A percentile compares a stretch with the other conserved stretches of the same genome.
These are phyloP conservation scores for Megalops cyprinoides DNA, from an alignment of 2,797 vertebrate species.

Conservation along the genomic window DNA sequence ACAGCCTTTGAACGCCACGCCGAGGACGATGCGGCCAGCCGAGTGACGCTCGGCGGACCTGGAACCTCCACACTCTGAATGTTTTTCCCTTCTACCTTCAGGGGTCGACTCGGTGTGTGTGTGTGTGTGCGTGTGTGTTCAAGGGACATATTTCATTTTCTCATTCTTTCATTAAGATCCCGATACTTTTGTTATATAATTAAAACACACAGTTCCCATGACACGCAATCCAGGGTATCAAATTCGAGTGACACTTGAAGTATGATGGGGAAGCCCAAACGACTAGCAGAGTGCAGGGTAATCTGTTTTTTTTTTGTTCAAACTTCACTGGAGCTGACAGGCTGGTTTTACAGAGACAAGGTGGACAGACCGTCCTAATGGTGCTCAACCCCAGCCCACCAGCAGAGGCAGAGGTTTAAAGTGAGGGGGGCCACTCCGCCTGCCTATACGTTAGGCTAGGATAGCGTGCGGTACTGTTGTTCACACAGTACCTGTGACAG, in stretches of 20 bases:
- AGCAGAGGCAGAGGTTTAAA: not conserved
- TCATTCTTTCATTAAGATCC: not conserved
- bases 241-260: not conserved
- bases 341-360: not conserved
- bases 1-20: slow-evolving; percentile 17
- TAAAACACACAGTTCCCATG: not conserved
- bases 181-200: not conserved
- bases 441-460: no score
- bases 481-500: not conserved
- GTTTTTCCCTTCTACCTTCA: not conserved
- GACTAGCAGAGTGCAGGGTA: no score
- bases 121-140: no score
- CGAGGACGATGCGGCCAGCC: not conserved
- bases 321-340: not conserved
- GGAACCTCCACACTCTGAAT: not conserved
- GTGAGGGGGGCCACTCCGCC: no score
- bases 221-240: not conserved
- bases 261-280: not conserved
- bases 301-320: no score
- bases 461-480: no score
- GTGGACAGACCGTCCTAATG: not conserved
- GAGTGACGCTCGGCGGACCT: no score
- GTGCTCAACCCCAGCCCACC: not conserved
- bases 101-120: not conserved
- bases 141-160: not conserved